Base-by-base conservation (phyloP, 2,888 invertebrate species). In the Heliconius aoede region DNA sequence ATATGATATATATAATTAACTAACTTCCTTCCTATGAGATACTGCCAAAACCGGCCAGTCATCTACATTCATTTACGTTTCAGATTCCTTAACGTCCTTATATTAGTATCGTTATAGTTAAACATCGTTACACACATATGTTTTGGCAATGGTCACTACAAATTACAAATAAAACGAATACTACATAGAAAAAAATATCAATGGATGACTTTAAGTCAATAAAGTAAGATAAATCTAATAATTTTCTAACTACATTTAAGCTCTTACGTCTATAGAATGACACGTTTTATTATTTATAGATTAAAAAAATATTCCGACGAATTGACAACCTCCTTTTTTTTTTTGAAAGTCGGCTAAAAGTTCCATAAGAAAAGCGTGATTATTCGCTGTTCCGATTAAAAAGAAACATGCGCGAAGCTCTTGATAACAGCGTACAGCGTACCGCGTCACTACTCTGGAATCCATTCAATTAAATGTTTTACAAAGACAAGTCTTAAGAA, bases 71-170 rank as follows among this genome's bases (percentile, higher is more conserved):
- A 58, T 30, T 69, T 75, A 65, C 61, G 84, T 84, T 86, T 85
- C 85, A 87, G 73, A 67, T 36, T 75, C 46, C 69, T 69, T 55
- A 71, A 64, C 64, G 36, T 55, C 58, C 36, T 76, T 64, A 64
- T 72, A 72, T 71, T 55, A 74, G 13, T 62, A 75, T 28, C 71
- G 58, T 75, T 55, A 76, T 76, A 28, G 64, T 71, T 76, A 76
- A 24, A 77, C 77, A 75, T 60, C 64, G 64, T 71, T 78, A 76
- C 73, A 78, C 73, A 74, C 72, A 55, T 76, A 74, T 61, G 76
- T 74, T 93, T 93, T 93, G 93, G 93, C 93, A 91, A 92, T 90
- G 86, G 86, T 89, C 89, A 87, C 87, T 88, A 87, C 85, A 82
- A 82, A 85, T 85, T 85, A 85, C 86, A 86, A 86, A 86, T 85